Base-by-base conservation (phyloP, 1,140 invertebrate genomes). In the Chrysomallon squamiferum region DNA sequence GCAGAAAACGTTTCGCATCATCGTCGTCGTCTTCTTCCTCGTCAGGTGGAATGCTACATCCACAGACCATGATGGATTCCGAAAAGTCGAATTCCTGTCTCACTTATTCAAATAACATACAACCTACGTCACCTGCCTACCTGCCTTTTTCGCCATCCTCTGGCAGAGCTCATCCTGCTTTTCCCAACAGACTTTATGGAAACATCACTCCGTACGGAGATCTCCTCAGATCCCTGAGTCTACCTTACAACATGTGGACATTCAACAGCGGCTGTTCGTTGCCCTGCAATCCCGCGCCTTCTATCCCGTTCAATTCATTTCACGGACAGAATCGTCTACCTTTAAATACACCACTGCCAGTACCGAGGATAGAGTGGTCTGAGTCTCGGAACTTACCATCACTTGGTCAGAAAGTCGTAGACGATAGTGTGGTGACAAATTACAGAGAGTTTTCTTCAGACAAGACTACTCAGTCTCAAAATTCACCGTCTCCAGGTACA, bases 1-100 rank as follows among this genome's bases (percentile, higher is more conserved):
- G 94, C 1, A 89, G 96, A 22, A 97, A 97, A 80, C 87, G 95
- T 43, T 87, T 95, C 65, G 84, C 95, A 13, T 59, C 65, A 38
- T 5, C 41, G 13, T 54, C 61, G 7, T 45, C 62, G 9, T 47
- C 57, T 32, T 38, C 58, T 1, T 47, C 27, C 5, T 38, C 52
- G 43, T 35, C 47, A 7, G 15, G 6, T 5, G 41, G 6, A 7
- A 5, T 15, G 6, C 35, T 7, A 38, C 35, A 38, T 15, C 35
- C 5, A 38, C 35, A 38, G 6, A 29, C 33, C 38, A 11, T 41
- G 6, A 38, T 38, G 35, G 35, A 38, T 15, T 7, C 35, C 35
- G 35, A 38, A 38, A 38, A 38, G 35, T 15, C 5, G 35, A 5
- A 15, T 15, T 7, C 35, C 35, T 38, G 35, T 38, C 35, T 38